Percentiles rank a stretch among this genome's conserved stretches.
Conservation (phyloP, 2,797 vertebrate genomes). For the Sebastes glaucus region DNA sequence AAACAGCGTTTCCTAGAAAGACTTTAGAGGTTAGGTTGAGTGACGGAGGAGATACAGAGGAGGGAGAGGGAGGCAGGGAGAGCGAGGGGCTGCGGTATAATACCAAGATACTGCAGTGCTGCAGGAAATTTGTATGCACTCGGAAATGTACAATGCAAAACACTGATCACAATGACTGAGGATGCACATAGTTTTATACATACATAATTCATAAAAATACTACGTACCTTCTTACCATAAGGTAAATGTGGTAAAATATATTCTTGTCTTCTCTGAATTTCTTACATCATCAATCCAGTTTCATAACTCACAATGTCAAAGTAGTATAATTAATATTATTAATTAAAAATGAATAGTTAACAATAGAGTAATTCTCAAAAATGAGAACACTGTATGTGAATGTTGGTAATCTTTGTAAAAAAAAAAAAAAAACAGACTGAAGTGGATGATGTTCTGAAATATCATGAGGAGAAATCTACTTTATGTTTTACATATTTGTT, state of each 20-base stretch:
- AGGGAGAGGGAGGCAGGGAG: slow-evolving; percentile 50
- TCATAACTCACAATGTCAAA: slow-evolving; percentile 49
- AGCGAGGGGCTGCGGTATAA: slow-evolving; percentile 64
- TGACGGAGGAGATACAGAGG: slow-evolving; percentile 51
- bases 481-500: slow-evolving; percentile 64
- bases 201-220: slow-evolving; percentile 52
- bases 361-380: slow-evolving; percentile 45
- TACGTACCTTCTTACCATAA: slow-evolving; percentile 58
- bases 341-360: slow-evolving; percentile 35
- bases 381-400: slow-evolving; percentile 49
- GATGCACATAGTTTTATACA: slow-evolving; percentile 69
- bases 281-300: slow-evolving; percentile 60
- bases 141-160: slow-evolving; percentile 69
- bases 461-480: slow-evolving; percentile 48
- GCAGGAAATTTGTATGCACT: slow-evolving; percentile 72
- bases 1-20: slow-evolving; percentile 51
- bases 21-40: slow-evolving; percentile 52
- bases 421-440: neutral
- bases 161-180: slow-evolving; percentile 59
- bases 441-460: slow-evolving; percentile 42
- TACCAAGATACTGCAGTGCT: slow-evolving; percentile 73
- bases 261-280: slow-evolving; percentile 60
- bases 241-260: slow-evolving; percentile 47
- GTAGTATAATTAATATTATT: slow-evolving; percentile 51
- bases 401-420: slow-evolving; percentile 42